Evolutionary conservation across 2,888 invertebrate genomes (phyloP), one percentile per base, ranked within the genome.

Genomic region (Ditula angustiorana): DNA sequence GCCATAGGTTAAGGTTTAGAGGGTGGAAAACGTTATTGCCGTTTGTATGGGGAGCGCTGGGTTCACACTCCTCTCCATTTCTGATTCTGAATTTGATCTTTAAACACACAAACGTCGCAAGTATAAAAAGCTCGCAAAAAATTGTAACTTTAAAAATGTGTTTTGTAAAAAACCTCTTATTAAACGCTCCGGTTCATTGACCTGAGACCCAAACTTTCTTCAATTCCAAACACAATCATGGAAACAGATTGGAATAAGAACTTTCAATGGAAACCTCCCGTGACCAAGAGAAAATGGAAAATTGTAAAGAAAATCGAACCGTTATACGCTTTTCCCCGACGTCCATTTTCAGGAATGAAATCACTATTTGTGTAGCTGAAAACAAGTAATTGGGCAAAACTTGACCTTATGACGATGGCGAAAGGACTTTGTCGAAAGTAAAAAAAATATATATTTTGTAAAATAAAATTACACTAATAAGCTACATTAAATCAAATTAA

Each of bases 231-330:
- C 21, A 21, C 21, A 46, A 23, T 46, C 4, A 23, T 0, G 19
- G 5, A 46, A 46, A 23, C 23, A 46, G 46, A 46, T 46, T 46
- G 46, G 46, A 19, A 46, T 23, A 46, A 46, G 23, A 46, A 23
- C 23, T 46, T 46, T n/a, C 46, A 23, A 46, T 23, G 11, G 23
- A 21, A 46, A 46, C 23, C 46, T 44, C 41, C 35, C 23, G n/a
- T 46, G 46, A 5, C 21, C 21, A 37, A n/a, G 23, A 11, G 21
- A 23, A 46, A 46, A 23, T n/a, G 46, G 46, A 23, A 23, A 46
- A 46, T 46, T 46, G 46, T 46, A 46, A 46, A 46, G 46, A 24
- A 46, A 46, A 46, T 23, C 46, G 23, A 46, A 46, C n/a, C 46
- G 23, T 46, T 41, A 41, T 16, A 16, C 41, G 19, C 10, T 41